These are phyloP conservation scores for Indicator maculatus DNA, from an alignment of 2,113 vertebrate genomes.

Conservation along the genomic window DNA sequence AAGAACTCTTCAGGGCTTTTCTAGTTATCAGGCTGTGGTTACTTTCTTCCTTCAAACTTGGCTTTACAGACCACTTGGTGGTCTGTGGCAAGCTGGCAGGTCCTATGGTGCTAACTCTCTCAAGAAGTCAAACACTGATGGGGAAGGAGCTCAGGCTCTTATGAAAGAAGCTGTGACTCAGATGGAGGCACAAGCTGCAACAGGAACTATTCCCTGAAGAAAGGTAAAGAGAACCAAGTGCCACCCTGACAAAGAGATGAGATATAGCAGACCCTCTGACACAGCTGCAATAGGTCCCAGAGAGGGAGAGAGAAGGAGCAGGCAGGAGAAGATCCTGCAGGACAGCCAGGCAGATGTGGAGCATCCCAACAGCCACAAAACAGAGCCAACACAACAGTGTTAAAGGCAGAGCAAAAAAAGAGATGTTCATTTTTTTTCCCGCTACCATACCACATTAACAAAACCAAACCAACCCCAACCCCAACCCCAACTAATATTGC, in stretches of 20 bases:
- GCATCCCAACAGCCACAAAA: neutral
- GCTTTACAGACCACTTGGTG: neutral
- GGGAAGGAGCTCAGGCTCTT: neutral
- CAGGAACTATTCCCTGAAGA: neutral
- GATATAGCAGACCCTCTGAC: neutral
- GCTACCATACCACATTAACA: neutral
- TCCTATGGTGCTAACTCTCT: too few relatives aligned
- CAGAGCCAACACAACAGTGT: neutral
- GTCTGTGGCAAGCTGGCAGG: neutral
- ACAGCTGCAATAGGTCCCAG: neutral
- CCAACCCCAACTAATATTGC: neutral
- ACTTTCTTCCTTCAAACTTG: neutral
- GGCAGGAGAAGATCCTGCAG: neutral
- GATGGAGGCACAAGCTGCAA: neutral
- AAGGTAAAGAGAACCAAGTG: neutral
- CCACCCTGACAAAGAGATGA: neutral
- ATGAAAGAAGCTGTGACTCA: neutral
- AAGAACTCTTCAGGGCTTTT: neutral
- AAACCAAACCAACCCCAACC: neutral
- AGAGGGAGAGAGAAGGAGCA: neutral
- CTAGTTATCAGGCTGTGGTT: neutral
- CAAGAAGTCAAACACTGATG: neutral
- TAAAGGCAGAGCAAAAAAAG: neutral
- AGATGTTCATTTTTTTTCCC: neutral
- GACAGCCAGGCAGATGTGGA: neutral